These are phyloP conservation scores for Belonocnema kinseyi DNA, from an alignment of 1,140 invertebrate species.

Conservation along the genomic window DNA sequence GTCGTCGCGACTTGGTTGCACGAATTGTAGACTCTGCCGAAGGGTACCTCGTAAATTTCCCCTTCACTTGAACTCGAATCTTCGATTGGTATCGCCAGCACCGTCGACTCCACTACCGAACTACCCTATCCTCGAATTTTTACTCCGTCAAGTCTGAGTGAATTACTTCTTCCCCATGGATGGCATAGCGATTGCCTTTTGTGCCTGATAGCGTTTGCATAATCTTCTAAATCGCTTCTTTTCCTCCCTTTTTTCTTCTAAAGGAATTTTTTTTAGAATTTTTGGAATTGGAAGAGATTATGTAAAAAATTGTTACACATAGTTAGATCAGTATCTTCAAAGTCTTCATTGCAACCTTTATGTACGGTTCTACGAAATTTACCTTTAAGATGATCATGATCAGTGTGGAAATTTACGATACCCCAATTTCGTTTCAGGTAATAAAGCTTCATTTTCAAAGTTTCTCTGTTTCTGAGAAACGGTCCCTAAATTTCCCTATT, in stretches of 20 bases:
- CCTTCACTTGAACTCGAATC: constrained; percentile 38
- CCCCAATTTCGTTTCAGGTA: constrained; percentile 24
- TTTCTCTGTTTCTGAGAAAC: too few relatives aligned
- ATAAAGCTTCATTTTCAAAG: too few relatives aligned
- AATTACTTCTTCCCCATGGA: constrained; percentile 2
- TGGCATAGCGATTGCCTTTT: neutral
- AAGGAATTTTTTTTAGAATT: neutral
- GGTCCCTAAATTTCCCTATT: too few relatives aligned
- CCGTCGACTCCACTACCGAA: neutral
- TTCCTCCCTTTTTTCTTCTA: neutral
- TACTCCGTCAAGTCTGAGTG: constrained; percentile 22
- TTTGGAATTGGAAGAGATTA: constrained; percentile 2
- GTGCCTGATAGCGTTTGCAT: constrained; percentile 14
- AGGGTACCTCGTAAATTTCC: constrained; percentile 39
- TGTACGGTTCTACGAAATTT: neutral
- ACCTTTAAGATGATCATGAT: neutral
- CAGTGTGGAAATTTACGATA: neutral
- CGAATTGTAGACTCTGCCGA: constrained; percentile 19
- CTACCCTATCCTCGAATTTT: constrained; percentile 14
- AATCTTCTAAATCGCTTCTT: neutral
- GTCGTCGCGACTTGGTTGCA: constrained; percentile 25
- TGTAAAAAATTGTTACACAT: too few relatives aligned
- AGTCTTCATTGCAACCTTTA: neutral
- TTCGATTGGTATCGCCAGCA: constrained; percentile 37
- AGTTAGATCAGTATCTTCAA: neutral